phyloP scores from a whole-genome alignment of 2,113 vertebrate genomes.

The Ophiodon elongatus region DNA sequence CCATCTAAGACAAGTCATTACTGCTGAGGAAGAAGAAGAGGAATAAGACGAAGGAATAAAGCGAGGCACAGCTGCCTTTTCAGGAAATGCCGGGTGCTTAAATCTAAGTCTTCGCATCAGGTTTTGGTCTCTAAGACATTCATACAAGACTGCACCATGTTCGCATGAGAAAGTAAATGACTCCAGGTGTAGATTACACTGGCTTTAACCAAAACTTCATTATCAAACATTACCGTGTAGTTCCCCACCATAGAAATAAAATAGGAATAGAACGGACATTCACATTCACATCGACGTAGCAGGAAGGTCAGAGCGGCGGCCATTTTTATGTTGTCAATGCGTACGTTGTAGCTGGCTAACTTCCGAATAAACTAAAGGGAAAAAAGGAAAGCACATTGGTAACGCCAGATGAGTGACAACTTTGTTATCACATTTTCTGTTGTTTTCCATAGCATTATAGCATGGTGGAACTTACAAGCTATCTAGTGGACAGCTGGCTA shows the following conservation, averaged over 20 bases:
- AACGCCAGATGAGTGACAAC: not conserved
- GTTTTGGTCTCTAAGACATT: constrained; percentile 32
- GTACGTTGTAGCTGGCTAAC: not conserved
- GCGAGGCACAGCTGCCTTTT: constrained; percentile 32
- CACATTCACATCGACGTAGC: not conserved
- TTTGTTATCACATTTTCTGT: not conserved
- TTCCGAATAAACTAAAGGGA: not conserved
- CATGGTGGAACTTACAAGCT: not conserved
- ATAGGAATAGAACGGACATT: not conserved
- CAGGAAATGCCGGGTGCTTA: constrained; percentile 5
- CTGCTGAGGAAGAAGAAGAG: constrained; percentile 13
- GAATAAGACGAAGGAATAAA: not conserved
- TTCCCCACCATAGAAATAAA: not conserved
- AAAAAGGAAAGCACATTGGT: not conserved
- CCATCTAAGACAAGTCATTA: constrained; percentile 38
- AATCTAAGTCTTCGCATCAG: constrained; percentile 22
- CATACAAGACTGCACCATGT: not conserved
- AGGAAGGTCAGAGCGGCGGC: not conserved
- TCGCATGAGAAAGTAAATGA: not conserved
- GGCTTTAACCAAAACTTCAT: not conserved
- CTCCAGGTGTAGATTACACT: not conserved
- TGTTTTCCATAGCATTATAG: not conserved
- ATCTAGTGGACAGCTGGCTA: not conserved
- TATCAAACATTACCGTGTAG: not conserved
- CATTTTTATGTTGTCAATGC: not conserved